Evolutionary conservation across 2,113 vertebrate species (phyloP), one percentile per base, ranked within the genome.

Genomic region (Tachysurus fulvidraco): DNA sequence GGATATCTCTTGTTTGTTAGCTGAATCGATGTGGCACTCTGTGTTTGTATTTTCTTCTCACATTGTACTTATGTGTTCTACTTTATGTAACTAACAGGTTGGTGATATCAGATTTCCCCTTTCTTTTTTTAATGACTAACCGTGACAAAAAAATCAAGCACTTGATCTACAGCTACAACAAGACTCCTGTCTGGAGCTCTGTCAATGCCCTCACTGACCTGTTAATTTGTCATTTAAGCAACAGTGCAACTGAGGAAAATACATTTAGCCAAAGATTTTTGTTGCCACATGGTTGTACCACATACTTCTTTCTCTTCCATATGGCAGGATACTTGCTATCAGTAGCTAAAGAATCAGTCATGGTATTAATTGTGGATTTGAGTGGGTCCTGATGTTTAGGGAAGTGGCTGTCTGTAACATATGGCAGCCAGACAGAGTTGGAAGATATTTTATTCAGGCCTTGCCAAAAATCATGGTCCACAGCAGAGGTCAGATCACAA

Each of bases 291-390:
- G 16, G 7, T 79, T 79, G 52, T 57, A 30, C 16, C n/a, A 2
- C 50, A 77, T 28, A 28, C 25, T 17, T 54, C 74, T 25, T 25
- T 77, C 76, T 30, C 16, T 57, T 54, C 28, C 76, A 79, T 79
- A 79, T 79, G 76, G 76, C 52, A 55, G n/a, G 76, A 79, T 79
- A 19, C 76, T 30, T 57, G 76, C 52, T 79, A 79, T 79, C 76
- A 79, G 76, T 79, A 79, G 76, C 76, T 57, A 9, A 79, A 55
- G 52, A 79, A 79, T 57, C 52, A 55, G 52, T 57, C n/a, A 79
- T 79, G 76, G 76, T 79, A 79, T 79, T 79, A 79, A 79, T 79
- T 79, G 76, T 79, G 76, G 76, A 79, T 79, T 79, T 79, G 52
- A 79, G 76, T 79, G 16, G 17, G 76, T 79, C 76, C 76, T 57